Base-by-base conservation (phyloP, 2,888 invertebrate species). In the Asteroscopus sphinx region DNA sequence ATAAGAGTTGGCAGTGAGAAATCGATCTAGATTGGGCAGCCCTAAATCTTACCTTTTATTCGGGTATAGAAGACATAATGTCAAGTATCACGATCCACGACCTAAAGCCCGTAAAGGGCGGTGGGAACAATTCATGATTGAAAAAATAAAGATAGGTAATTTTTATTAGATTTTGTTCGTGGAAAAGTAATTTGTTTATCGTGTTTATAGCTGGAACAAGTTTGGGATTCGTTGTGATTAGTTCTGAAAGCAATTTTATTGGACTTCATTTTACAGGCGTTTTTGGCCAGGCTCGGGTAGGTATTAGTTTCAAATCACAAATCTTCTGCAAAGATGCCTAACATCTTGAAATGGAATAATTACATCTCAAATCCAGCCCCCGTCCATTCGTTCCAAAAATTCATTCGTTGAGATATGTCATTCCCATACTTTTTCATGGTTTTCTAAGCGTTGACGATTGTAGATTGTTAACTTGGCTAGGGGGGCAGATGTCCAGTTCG, bases 1-100 rank as follows among this genome's bases (percentile, higher is more conserved):
- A 63, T 64, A 73, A 60, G 56, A 33, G 25, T 35, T 55, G 63
- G 52, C 57, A 68, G 58, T 68, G 42, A 72, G 32, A 58, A 75
- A 47, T 68, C 52, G 49, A 46, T 55, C 48, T 40, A 39, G 57
- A 55, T 56, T 28, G 28, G 51, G 44, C 61, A 76, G 25, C 77
- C 77, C 77, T 73, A 56, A 46, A 46, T 47, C 37, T 56, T 67
- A 35, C 63, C 63, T 61, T 64, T 64, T 63, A 52, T 71, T 70
- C 68, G 68, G 70, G 71, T 76, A 78, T 76, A 70, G 56, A 61
- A 72, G 72, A 67, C 74, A 77, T 77, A 86, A 86, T 85, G 85
- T 80, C 84, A 82, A 68, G 76, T 76, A 80, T 77, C 73, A 57
- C 62, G 63, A 72, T 62, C 73, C 73, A 57, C 62, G 63, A 72